phyloP scores from a whole-genome alignment of 37 sponge, comb jelly and placozoan species.

The Beroe forskalii region DNA sequence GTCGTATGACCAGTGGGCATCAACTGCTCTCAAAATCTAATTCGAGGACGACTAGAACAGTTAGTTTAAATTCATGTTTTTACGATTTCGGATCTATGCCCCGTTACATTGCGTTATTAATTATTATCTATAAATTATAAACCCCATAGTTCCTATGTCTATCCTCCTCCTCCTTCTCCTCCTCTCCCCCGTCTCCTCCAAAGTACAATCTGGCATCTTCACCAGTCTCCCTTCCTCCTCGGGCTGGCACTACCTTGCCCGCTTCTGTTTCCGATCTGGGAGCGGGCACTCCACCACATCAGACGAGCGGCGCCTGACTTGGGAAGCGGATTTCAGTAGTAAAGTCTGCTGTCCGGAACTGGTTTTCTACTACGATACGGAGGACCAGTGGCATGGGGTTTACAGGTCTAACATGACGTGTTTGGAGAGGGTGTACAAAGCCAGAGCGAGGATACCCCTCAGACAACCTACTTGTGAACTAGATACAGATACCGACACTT shows the following conservation, averaged over 20 bases:
- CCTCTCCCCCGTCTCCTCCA: background rate
- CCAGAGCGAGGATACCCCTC: slow-evolving; percentile 1
- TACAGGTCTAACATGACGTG: slow-evolving; percentile 21
- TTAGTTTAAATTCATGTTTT: too few relatives aligned
- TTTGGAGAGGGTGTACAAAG: background rate
- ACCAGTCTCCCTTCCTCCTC: background rate
- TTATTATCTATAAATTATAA: too few relatives aligned
- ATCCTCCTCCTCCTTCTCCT: background rate
- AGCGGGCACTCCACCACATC: background rate
- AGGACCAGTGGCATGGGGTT: slow-evolving; percentile 16
- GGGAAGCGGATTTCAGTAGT: background rate
- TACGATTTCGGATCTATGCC: too few relatives aligned
- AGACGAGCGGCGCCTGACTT: background rate
- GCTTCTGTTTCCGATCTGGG: slow-evolving; percentile 27
- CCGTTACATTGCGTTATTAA: too few relatives aligned
- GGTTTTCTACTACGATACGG: slow-evolving; percentile 17
- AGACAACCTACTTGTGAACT: background rate
- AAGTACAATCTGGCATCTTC: background rate
- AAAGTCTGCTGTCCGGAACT: background rate
- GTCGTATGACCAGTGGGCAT: too few relatives aligned
- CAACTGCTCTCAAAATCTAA: too few relatives aligned
- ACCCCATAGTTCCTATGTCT: too few relatives aligned
- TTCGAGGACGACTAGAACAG: too few relatives aligned
- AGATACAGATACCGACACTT: background rate
- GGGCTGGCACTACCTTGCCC: slow-evolving; percentile 33